Conservation (phyloP, 2,888 invertebrate genomes). For the Caenorhabditis sp. region DNA sequence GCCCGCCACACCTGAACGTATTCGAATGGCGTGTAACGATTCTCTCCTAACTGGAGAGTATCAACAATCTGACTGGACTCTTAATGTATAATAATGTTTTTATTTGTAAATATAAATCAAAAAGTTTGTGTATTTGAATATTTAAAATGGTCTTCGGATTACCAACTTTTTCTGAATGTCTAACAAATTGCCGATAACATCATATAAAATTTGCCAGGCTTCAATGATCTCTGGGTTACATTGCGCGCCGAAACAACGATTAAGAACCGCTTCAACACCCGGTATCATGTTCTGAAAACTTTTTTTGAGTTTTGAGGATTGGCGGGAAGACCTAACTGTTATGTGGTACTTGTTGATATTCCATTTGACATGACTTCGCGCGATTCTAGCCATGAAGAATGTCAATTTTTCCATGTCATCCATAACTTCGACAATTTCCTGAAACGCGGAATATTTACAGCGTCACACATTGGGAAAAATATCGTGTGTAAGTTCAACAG, state of each 20-base stretch:
- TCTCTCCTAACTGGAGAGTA: constrained; percentile 67
- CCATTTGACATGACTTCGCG: constrained; percentile 54
- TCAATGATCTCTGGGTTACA: constrained; percentile 40
- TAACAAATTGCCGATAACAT: constrained; percentile 60
- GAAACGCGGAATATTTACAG: no score
- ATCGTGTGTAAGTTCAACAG: no score
- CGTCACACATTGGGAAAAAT: no score
- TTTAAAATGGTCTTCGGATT: not conserved
- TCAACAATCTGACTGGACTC: constrained; percentile 35
- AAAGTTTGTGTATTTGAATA: not conserved
- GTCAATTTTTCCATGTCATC: constrained; percentile 45
- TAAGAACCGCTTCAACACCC: constrained; percentile 47
- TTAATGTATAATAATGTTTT: constrained; percentile 3
- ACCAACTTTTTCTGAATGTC: constrained; percentile 43
- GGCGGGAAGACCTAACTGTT: constrained; percentile 26
- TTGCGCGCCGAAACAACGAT: constrained; percentile 31
- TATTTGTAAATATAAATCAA: not conserved
- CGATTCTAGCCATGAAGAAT: constrained; percentile 44
- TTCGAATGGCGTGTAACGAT: constrained; percentile 88
- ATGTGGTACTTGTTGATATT: constrained; percentile 59
- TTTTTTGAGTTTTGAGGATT: not conserved
- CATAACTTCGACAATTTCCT: constrained; percentile 48
- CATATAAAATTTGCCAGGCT: constrained; percentile 59
- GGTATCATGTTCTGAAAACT: constrained; percentile 54
- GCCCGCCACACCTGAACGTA: constrained; percentile 87